A percentile compares a stretch with the other conserved stretches of the same genome.
phyloP scores from a whole-genome alignment of 2,888 invertebrate genomes.

The Mactromeris polynyma region DNA sequence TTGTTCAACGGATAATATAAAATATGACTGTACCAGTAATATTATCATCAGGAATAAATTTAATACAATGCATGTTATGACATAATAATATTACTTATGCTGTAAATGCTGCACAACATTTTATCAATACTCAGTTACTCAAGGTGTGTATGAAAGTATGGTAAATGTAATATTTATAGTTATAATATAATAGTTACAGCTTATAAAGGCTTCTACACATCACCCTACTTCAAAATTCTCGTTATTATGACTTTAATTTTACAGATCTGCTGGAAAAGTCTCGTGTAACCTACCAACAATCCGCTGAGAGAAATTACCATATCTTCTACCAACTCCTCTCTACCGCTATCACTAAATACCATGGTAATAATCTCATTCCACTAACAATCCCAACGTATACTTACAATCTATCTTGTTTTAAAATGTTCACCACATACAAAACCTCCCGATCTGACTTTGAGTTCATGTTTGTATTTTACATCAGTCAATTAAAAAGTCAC shows the following conservation, averaged over 20 bases:
- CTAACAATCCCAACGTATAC: not conserved
- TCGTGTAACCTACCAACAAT: constrained; percentile 99
- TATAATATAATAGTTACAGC: too few species aligned
- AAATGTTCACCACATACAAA: not conserved
- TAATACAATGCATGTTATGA: too few species aligned
- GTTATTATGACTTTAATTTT: not conserved
- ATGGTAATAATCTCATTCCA: constrained; percentile 69
- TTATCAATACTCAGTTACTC: too few species aligned
- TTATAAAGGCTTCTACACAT: too few species aligned
- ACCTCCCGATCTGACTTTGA: not conserved
- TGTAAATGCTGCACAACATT: too few species aligned
- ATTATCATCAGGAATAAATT: too few species aligned
- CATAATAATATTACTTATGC: too few species aligned
- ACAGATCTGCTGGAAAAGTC: constrained; percentile 99
- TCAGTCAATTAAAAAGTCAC: not conserved
- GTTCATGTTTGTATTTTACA: not conserved
- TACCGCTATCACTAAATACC: constrained; percentile 72
- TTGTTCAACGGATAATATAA: too few species aligned
- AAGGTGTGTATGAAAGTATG: too few species aligned
- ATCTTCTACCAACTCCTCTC: constrained; percentile 98
- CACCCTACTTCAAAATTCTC: not conserved
- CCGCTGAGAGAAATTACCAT: constrained; percentile 99
- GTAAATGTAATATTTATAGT: too few species aligned
- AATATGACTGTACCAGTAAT: too few species aligned
- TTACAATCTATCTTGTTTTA: not conserved